Percentiles rank a stretch among this genome's conserved stretches.
Evolutionary conservation across 2,888 invertebrate species (phyloP).

Genomic region (Platycheirus albimanus): DNA sequence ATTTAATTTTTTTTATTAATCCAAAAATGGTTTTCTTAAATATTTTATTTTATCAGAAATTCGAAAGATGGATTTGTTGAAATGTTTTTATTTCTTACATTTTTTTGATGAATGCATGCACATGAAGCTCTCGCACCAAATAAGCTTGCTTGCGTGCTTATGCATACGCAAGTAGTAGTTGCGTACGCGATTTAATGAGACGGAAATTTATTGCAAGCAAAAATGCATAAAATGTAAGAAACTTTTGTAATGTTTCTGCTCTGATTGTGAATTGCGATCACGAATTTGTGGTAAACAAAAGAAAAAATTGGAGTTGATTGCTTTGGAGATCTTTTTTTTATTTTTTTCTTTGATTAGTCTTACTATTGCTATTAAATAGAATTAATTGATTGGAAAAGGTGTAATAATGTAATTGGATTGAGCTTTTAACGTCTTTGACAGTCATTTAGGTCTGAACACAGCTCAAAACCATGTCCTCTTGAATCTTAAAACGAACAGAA

Average conservation of each 20-base stretch:
- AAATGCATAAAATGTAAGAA: slow-evolving; percentile 17
- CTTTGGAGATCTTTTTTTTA: no score
- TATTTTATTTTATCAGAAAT: slow-evolving; percentile 38
- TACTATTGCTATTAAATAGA: no score
- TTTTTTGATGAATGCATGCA: slow-evolving; percentile 22
- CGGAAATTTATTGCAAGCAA: slow-evolving; percentile 51
- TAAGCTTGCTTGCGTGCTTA: neutral
- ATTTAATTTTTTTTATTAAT: slow-evolving; percentile 40
- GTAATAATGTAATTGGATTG: no score
- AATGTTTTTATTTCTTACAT: slow-evolving; percentile 6
- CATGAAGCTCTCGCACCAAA: slow-evolving; percentile 21
- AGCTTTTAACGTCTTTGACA: no score
- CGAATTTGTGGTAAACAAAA: slow-evolving; percentile 5
- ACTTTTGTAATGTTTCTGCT: slow-evolving; percentile 45
- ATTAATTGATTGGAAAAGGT: no score
- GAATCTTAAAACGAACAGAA: no score
- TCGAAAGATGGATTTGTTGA: slow-evolving; percentile 51
- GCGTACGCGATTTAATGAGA: slow-evolving; percentile 59
- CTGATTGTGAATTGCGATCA: slow-evolving; percentile 55
- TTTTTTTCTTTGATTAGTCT: no score
- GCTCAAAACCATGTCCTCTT: no score
- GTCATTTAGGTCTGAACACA: no score
- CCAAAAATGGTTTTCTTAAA: no score
- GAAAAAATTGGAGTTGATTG: no score
- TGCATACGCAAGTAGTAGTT: slow-evolving; percentile 39